Conservation (phyloP, 2,888 invertebrate genomes). For the Rhopalosiphum nymphaeae region DNA sequence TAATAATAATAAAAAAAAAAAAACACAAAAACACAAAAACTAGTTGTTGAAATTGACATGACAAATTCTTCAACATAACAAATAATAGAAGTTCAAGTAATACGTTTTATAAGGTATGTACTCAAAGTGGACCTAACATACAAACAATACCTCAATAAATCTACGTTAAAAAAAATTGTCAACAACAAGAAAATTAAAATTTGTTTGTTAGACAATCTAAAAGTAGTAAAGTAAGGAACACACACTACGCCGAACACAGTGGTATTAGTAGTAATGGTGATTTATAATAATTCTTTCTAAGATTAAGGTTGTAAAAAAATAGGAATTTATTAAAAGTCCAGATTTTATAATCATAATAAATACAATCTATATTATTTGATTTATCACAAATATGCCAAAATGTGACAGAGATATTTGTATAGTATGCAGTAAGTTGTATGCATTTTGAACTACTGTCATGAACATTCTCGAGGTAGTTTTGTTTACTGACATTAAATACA, state of each 20-base stretch:
- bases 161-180: neutral
- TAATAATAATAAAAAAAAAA: neutral
- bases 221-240: constrained; percentile 17
- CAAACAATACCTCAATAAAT: neutral
- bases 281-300: constrained; percentile 47
- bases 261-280: constrained; percentile 5
- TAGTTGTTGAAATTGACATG: neutral
- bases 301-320: constrained; percentile 33
- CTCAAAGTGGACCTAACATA: neutral
- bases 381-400: constrained; percentile 12
- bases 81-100: neutral
- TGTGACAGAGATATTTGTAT: neutral
- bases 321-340: constrained; percentile 36
- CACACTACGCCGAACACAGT: neutral
- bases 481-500: neutral
- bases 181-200: neutral
- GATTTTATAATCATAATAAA: constrained; percentile 40
- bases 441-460: neutral
- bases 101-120: neutral
- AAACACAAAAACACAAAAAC: too few species aligned
- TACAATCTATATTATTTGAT: neutral
- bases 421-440: neutral
- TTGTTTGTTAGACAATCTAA: neutral
- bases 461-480: constrained; percentile 24
- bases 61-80: neutral